Percentiles rank a stretch among this genome's conserved stretches.
Conservation (phyloP, 2,888 invertebrate species). For the Chrysotoxum bicinctum region DNA sequence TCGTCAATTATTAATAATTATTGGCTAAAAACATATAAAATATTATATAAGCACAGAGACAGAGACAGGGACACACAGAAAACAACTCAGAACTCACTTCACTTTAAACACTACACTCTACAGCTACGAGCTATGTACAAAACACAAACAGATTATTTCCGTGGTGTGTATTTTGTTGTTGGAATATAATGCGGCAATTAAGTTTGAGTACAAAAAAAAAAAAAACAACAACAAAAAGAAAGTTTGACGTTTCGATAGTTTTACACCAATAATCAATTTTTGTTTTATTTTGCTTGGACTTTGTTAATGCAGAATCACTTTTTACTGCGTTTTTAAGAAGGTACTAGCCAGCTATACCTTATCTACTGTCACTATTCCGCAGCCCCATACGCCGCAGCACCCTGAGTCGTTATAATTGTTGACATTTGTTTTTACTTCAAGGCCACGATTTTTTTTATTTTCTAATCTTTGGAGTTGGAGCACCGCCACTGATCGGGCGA, state of each 20-base stretch:
- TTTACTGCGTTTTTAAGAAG: not conserved
- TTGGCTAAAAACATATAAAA: not conserved
- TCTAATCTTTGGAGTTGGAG: conserved; percentile 15
- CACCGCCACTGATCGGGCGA: not conserved
- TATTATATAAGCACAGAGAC: conserved; percentile 3
- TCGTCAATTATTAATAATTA: not conserved
- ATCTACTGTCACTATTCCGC: conserved; percentile 4
- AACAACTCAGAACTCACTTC: conserved; percentile 5
- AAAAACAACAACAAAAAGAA: not conserved
- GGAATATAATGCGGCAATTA: conserved; percentile 18
- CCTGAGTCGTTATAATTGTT: conserved; percentile 9
- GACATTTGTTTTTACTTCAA: conserved; percentile 25
- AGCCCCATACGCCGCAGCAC: conserved; percentile 40
- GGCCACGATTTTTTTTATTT: not conserved
- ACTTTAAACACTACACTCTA: not conserved
- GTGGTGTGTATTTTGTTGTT: conserved; percentile 18
- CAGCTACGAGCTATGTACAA: not conserved
- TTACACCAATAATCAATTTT: not conserved
- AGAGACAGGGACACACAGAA: not conserved
- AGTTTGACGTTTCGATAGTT: conserved; percentile 14
- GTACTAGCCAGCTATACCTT: not conserved
- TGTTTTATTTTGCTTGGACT: not conserved
- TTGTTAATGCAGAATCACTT: not conserved
- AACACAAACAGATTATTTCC: conserved; percentile 11
- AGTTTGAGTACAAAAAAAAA: not conserved